Evolutionary conservation across 1,140 invertebrate genomes (phyloP), one percentile per base, ranked within the genome.

Genomic region (Aphelenchoides fujianensis): DNA sequence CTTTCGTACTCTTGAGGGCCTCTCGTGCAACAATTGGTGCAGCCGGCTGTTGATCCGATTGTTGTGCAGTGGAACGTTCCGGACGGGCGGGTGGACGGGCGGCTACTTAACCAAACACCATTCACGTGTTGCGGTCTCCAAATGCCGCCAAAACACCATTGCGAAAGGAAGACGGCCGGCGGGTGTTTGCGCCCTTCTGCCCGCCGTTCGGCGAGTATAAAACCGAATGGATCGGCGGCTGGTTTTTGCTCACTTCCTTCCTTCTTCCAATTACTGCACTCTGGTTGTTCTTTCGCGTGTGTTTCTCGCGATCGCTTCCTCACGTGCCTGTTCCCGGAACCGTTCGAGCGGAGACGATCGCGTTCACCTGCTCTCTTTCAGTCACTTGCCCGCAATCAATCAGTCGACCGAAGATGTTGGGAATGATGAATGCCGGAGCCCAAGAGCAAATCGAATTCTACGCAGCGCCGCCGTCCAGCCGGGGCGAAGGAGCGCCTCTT

Each of bases 401-500:
- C n/a, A n/a, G n/a, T n/a, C n/a, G n/a, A n/a, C n/a, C n/a, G n/a
- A 66, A 12, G 7, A 66, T 66, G 63, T 3, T 66, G 1, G 63
- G 63, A 31, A 66, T 66, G 63, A 66, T 66, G 63, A 66, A 66
- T 66, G n/a, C 28, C 12, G 12, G 12, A 12, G 53, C 63, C 27
- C 12, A 12, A 23, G 63, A 66, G 37, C 16, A 12, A 12, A 16
- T 36, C n/a, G 63, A 66, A 19, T 66, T 66, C 34, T 66, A 66
- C 32, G 63, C 63, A 19, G 31, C 63, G 32, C 32, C 63, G 0
- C 36, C 63, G 63, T 16, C 28, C 28, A 36, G n/a, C 53, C 63
- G 31, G 53, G 16, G 32, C 30, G 36, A 36, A 66, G 37, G 27
- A 66, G 36, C 2, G 32, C 31, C 0, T 66, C n/a, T 55, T 32